These are phyloP conservation scores for Scatophagus argus DNA, from an alignment of 2,113 vertebrate genomes.

Conservation along the genomic window DNA sequence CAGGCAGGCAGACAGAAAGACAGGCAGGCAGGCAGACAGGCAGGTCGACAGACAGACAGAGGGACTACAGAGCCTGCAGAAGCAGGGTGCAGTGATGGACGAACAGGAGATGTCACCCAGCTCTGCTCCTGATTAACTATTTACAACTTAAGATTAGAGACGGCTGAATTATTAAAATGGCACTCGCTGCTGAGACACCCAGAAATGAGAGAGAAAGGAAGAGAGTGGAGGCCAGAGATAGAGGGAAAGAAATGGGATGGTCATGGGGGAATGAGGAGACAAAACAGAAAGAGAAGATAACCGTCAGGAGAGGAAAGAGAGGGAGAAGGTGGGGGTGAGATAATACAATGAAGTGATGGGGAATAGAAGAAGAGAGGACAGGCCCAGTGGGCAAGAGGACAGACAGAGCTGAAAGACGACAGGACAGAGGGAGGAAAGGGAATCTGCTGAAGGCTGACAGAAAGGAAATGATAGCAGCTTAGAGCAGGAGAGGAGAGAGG, in stretches of 20 bases:
- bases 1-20: background rate
- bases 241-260: conserved; percentile 3
- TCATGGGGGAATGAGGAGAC: background rate
- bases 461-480: conserved; percentile 50
- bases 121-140: conserved; percentile 65
- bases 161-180: conserved; percentile 50
- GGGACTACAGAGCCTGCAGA: background rate
- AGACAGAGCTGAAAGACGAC: background rate
- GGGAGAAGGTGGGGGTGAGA: background rate
- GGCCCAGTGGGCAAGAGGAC: conserved; percentile 4
- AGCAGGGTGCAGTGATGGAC: conserved; percentile 15
- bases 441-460: conserved; percentile 36
- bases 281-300: background rate
- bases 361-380: conserved; percentile 2
- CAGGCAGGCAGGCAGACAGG: no score
- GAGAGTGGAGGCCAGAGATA: background rate
- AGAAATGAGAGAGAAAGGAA: background rate
- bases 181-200: conserved; percentile 30
- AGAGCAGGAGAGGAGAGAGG: conserved; percentile 7
- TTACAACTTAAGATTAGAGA: conserved; percentile 65
- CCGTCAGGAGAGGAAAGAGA: background rate
- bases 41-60: no score
- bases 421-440: background rate
- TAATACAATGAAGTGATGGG: conserved; percentile 17
- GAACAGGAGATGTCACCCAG: conserved; percentile 38